These are phyloP conservation scores for Acromyrmex heyeri DNA, from an alignment of 1,140 invertebrate species.

Conservation along the genomic window DNA sequence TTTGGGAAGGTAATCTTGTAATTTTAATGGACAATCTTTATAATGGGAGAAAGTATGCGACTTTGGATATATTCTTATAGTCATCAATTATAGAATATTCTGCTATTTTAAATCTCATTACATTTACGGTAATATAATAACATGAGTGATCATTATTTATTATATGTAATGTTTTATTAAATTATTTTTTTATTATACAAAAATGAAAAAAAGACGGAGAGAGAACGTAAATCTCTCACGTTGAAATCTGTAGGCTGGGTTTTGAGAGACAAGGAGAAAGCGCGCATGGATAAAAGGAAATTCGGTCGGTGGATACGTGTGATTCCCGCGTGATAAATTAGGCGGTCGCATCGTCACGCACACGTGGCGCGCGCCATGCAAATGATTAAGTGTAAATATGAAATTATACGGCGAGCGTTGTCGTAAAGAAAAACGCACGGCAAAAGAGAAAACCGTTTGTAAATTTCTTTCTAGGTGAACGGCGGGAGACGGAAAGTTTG, in stretches of 20 bases:
- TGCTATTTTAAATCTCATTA: neutral
- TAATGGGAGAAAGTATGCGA: slow-evolving; percentile 27
- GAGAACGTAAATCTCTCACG: neutral
- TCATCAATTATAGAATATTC: neutral
- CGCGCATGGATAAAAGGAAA: slow-evolving; percentile 53
- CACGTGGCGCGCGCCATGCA: slow-evolving; percentile 50
- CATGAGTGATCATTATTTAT: neutral
- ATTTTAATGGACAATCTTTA: slow-evolving; percentile 10
- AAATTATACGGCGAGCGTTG: slow-evolving; percentile 35
- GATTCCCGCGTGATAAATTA: slow-evolving; percentile 60
- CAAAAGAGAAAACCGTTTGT: slow-evolving; percentile 42
- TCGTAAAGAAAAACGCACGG: slow-evolving; percentile 8
- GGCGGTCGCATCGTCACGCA: slow-evolving; percentile 31
- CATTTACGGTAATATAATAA: neutral
- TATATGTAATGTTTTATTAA: neutral
- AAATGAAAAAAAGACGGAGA: neutral
- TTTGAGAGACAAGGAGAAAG: slow-evolving; percentile 46
- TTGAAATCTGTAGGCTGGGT: slow-evolving; percentile 11
- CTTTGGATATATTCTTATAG: slow-evolving; percentile 11
- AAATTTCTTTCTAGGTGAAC: neutral
- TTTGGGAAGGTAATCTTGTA: neutral
- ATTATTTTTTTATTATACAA: neutral
- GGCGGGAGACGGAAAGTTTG: neutral
- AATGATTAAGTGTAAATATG: slow-evolving; percentile 52
- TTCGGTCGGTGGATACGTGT: slow-evolving; percentile 36